These are phyloP conservation scores for Antechinus stuartii DNA, from an alignment of 2,113 vertebrate genomes.

Conservation along the genomic window DNA sequence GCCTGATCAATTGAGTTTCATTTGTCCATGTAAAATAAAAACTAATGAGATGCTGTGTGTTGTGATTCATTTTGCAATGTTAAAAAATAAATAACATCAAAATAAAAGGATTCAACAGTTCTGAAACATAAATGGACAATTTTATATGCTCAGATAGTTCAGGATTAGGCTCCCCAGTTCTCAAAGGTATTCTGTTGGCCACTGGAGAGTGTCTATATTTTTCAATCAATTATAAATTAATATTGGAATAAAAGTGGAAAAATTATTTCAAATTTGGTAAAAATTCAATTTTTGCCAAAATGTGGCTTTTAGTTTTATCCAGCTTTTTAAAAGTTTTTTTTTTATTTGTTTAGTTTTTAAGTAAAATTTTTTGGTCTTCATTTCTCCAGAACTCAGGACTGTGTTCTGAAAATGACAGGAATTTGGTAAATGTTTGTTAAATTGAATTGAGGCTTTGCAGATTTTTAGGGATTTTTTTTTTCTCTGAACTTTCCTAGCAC, in stretches of 20 bases:
- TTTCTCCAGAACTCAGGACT: background rate
- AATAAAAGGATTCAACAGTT: slow-evolving; percentile 49
- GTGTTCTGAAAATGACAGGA: background rate
- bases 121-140: slow-evolving; percentile 47
- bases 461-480: background rate
- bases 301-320: background rate
- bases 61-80: slow-evolving; percentile 1
- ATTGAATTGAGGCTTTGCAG: background rate
- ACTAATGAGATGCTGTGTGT: background rate
- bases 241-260: background rate
- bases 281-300: background rate
- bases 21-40: slow-evolving; percentile 57
- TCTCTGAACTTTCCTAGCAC: background rate
- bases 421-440: background rate
- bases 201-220: background rate
- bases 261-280: background rate
- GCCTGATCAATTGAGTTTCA: slow-evolving; percentile 63
- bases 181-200: background rate
- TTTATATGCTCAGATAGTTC: slow-evolving; percentile 1
- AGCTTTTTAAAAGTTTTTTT: background rate
- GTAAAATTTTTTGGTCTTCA: background rate
- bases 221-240: background rate
- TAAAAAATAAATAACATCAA: slow-evolving; percentile 58
- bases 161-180: background rate
- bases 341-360: background rate